phyloP scores from a whole-genome alignment of 1,140 invertebrate genomes.

The Theocolax elegans region DNA sequence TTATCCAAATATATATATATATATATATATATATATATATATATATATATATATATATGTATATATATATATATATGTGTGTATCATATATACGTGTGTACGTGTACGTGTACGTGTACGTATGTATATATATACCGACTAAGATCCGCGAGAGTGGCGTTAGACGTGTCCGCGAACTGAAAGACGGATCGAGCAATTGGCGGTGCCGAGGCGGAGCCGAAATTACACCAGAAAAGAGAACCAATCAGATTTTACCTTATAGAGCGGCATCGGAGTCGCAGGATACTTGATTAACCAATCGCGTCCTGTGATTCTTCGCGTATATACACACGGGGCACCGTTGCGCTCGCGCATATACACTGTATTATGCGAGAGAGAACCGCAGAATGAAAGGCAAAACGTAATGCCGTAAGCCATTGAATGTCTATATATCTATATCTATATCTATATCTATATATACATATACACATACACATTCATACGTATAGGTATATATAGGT shows the following conservation, averaged over 20 bases:
- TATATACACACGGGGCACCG: conserved; percentile 55
- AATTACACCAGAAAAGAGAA: conserved; percentile 68
- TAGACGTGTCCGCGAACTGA: conserved; percentile 6
- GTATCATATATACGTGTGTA: background rate
- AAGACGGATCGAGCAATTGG: conserved; percentile 64
- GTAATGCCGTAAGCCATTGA: conserved; percentile 47
- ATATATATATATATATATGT: no score
- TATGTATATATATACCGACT: no score
- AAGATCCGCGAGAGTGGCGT: background rate
- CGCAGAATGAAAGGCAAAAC: conserved; percentile 44
- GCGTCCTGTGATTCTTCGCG: conserved; percentile 58
- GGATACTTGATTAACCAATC: conserved; percentile 71
- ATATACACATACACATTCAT: no score
- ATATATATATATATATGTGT: no score
- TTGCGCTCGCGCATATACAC: conserved; percentile 46
- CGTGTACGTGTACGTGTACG: background rate
- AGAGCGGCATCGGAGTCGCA: conserved; percentile 69
- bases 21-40: no score
- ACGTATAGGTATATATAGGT: no score
- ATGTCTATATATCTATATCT: no score
- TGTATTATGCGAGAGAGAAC: conserved; percentile 35
- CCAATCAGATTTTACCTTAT: conserved; percentile 75
- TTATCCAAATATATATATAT: no score
- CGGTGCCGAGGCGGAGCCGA: conserved; percentile 60
- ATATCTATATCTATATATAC: no score